Percentiles rank a stretch among this genome's conserved stretches.
Evolutionary conservation across 1,140 invertebrate genomes (phyloP).

Genomic region (Phymorhynchus buccinoides): DNA sequence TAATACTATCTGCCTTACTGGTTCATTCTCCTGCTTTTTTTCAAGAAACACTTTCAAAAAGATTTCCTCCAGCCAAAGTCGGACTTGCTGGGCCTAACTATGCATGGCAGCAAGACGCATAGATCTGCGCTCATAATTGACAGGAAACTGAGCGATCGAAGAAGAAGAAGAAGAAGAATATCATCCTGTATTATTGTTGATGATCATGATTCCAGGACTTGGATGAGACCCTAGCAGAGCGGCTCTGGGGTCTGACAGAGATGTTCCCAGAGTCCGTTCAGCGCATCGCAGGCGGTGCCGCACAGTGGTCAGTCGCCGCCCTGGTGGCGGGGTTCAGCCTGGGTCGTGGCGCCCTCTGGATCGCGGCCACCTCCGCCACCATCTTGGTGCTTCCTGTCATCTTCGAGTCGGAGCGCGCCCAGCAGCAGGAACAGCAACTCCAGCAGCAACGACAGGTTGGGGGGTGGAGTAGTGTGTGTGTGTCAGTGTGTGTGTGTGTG

Average conservation of each 20-base stretch:
- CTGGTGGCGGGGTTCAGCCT: slow-evolving; percentile 80
- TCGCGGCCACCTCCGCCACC: slow-evolving; percentile 89
- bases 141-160: too few species aligned
- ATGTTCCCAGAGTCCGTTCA: slow-evolving; percentile 92
- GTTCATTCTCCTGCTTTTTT: too few species aligned
- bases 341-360: slow-evolving; percentile 83
- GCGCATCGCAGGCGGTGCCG: slow-evolving; percentile 78
- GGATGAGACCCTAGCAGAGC: slow-evolving; percentile 89
- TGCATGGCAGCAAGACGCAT: too few species aligned
- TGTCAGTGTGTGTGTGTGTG: not conserved
- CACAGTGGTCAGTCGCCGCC: slow-evolving; percentile 54
- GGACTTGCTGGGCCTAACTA: too few species aligned
- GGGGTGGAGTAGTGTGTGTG: not conserved
- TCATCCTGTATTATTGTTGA: too few species aligned
- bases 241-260: slow-evolving; percentile 90
- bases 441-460: slow-evolving; percentile 92
- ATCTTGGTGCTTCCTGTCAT: slow-evolving; percentile 92
- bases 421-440: slow-evolving; percentile 92
- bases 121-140: too few species aligned
- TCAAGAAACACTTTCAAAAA: too few species aligned
- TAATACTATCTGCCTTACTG: too few species aligned
- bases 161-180: too few species aligned
- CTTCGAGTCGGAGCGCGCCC: slow-evolving; percentile 92
- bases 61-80: too few species aligned
- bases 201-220: too few species aligned